Percentiles rank a stretch among this genome's conserved stretches.
These are phyloP conservation scores for Sebastes elongatus DNA, from an alignment of 2,797 vertebrate genomes.

Conservation along the genomic window DNA sequence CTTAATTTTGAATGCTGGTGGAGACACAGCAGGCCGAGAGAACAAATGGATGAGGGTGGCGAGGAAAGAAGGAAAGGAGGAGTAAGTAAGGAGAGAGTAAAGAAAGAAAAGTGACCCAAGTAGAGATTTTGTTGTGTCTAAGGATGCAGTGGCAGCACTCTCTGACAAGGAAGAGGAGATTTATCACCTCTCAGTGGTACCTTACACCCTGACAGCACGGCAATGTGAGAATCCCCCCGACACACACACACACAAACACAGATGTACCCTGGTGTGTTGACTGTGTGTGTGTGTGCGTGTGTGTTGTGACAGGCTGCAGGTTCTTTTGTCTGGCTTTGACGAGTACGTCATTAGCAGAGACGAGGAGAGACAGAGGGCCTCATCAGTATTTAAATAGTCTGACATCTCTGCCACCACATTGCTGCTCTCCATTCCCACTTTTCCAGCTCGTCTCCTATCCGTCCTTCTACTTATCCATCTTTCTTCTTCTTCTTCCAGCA, in stretches of 20 bases:
- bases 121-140: conserved; percentile 81
- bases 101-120: conserved; percentile 79
- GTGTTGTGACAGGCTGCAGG: conserved; percentile 88
- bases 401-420: conserved; percentile 87
- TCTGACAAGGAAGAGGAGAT: conserved; percentile 90
- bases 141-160: conserved; percentile 83
- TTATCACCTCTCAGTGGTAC: conserved; percentile 88
- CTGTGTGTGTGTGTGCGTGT: conserved; percentile 27
- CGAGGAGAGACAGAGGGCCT: conserved; percentile 85
- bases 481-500: not conserved
- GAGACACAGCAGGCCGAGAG: conserved; percentile 87
- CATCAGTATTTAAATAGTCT: conserved; percentile 97
- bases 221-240: conserved; percentile 49
- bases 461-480: conserved; percentile 53
- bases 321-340: conserved; percentile 87
- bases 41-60: conserved; percentile 47
- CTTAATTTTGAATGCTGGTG: conserved; percentile 89
- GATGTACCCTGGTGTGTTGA: conserved; percentile 44
- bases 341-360: conserved; percentile 94
- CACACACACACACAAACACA: conserved; percentile 18
- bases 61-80: conserved; percentile 64
- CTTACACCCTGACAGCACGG: conserved; percentile 59
- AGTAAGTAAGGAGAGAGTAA: conserved; percentile 71
- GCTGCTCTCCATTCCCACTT: conserved; percentile 40
- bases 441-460: conserved; percentile 45